A percentile compares a stretch with the other conserved stretches of the same genome.
These are phyloP conservation scores for Castor canadensis DNA, from an alignment of 2,113 vertebrate genomes.

Conservation along the genomic window DNA sequence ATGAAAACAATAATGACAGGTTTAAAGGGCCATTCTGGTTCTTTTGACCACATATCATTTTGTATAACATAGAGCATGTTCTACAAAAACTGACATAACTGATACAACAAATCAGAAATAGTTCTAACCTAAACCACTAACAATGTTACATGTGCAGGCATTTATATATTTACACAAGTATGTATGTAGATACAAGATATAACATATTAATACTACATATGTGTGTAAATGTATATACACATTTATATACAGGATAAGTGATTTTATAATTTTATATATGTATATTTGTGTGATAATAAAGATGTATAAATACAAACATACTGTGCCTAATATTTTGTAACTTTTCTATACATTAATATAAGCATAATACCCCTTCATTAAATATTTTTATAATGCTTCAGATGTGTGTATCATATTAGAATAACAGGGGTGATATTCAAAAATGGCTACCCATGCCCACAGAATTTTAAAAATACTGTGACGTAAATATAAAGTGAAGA, in stretches of 20 bases:
- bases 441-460: not conserved
- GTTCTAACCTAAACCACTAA: not conserved
- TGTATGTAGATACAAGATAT: not conserved
- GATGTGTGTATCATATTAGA: not conserved
- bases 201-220: not conserved
- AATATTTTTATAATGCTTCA: not conserved
- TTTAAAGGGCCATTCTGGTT: not conserved
- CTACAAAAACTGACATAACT: no score
- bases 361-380: not conserved
- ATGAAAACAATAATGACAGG: not conserved
- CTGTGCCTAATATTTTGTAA: not conserved
- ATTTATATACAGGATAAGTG: not conserved
- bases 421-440: not conserved
- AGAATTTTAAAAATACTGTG: not conserved
- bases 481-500: not conserved
- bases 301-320: not conserved
- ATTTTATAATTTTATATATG: not conserved
- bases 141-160: not conserved
- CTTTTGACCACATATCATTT: not conserved
- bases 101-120: no score
- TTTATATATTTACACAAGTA: not conserved
- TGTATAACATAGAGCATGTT: no score
- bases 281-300: not conserved
- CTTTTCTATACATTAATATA: not conserved
- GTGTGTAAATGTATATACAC: no score